Percentiles rank a stretch among this genome's conserved stretches.
Conservation (phyloP, 2,888 invertebrate genomes). For the Hermodice carunculata region DNA sequence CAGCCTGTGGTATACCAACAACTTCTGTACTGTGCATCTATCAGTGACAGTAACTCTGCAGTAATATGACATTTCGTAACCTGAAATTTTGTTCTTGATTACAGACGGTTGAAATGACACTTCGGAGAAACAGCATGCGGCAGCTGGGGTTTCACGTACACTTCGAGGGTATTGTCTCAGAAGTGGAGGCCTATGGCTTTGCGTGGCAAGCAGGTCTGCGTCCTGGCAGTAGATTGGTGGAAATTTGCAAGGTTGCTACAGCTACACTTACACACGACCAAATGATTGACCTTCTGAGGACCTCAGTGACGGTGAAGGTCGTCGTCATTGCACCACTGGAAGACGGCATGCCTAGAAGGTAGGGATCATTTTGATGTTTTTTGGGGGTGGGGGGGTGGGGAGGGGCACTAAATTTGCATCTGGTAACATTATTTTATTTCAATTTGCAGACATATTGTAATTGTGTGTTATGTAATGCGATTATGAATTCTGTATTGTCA, state of each 20-base stretch:
- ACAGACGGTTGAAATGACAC: conserved; percentile 82
- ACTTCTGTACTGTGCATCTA: no score
- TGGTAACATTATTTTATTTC: no score
- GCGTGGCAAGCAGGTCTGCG: conserved; percentile 83
- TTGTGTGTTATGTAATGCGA: no score
- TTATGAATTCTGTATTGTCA: no score
- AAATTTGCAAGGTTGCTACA: conserved; percentile 91
- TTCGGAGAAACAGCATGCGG: conserved; percentile 84
- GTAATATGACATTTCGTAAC: neutral
- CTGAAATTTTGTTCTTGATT: conserved; percentile 12
- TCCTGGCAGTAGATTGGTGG: conserved; percentile 90
- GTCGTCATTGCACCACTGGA: conserved; percentile 82
- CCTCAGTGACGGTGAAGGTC: conserved; percentile 88
- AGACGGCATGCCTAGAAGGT: conserved; percentile 77
- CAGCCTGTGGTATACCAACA: no score
- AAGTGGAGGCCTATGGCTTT: conserved; percentile 80
- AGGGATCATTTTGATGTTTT: no score
- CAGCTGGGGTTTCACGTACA: conserved; percentile 87
- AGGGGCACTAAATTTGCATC: no score
- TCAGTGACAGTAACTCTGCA: no score
- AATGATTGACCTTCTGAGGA: conserved; percentile 92
- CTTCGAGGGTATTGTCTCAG: conserved; percentile 92
- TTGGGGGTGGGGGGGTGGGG: no score
- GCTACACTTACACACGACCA: conserved; percentile 91
- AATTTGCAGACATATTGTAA: no score